Evolutionary conservation across 2,113 vertebrate species (phyloP), one percentile per base, ranked within the genome.

Genomic region (Melanotaenia duboulayi): DNA sequence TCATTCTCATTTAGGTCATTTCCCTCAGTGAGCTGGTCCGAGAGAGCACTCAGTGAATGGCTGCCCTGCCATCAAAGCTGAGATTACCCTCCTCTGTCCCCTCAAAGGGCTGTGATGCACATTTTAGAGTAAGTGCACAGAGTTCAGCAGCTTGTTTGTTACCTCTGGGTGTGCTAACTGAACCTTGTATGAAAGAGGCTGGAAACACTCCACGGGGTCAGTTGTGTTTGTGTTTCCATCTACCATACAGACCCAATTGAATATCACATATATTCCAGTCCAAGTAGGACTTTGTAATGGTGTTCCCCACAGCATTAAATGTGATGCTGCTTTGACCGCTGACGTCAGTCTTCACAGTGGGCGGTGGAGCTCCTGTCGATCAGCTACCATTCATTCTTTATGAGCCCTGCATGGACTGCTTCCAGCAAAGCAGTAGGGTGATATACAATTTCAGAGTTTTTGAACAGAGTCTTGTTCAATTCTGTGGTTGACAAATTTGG

Each of bases 301-400:
- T 55, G 55, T 65, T 71, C 35, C 52, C n/a, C 44, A 22, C 46
- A 64, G 68, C 74, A 64, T 50, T 22, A 46, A 55, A 60, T 37
- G 20, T 57, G 75, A 24, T 5, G n/a, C n/a, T 44, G 37, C 24
- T 35, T 23, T 71, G 68, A 76, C 60, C 20, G n/a, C 32, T 76
- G 72, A 77, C 64, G 25, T 80, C 68, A 74, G 59, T 17, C 28
- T 10, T 68, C 78, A 35, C 77, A 72, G 83, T 11, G 59, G 74
- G 74, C 0, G 74, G 78, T 61, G 39, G 59, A 19, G 28, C 35
- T 44, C 67, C 71, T 66, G 80, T 75, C 39, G 51, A 77, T 79
- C n/a, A 22, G 40, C 50, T 35, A 32, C 39, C 51, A 84, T 91
- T 89, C 50, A 82, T 74, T 84, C 55, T 89, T 83, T 58, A 82